Conservation (phyloP, 2,888 invertebrate species). For the Scaptomyza cyrtandrae region DNA sequence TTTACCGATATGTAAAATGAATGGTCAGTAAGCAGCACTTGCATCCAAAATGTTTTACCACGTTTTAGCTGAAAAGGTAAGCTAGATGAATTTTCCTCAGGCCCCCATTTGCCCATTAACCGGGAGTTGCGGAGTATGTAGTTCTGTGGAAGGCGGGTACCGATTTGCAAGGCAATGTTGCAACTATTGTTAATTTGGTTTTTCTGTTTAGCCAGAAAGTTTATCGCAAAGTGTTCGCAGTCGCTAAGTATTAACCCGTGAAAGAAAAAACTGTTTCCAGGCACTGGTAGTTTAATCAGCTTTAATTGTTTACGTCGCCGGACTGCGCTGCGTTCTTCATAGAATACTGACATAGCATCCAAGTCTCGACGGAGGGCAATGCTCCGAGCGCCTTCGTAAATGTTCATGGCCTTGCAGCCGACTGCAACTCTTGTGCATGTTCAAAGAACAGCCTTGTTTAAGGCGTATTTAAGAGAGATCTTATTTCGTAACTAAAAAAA, state of each 20-base stretch:
- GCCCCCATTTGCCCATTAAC: slow-evolving; percentile 88
- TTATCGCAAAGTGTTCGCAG: slow-evolving; percentile 64
- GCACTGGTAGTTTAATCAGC: slow-evolving; percentile 35
- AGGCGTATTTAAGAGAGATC: not conserved
- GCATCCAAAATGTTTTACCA: slow-evolving; percentile 84
- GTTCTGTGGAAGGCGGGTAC: slow-evolving; percentile 90
- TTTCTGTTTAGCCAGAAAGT: slow-evolving; percentile 40
- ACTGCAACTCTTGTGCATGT: slow-evolving; percentile 25
- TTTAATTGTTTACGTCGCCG: slow-evolving; percentile 32
- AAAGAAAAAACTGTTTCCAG: slow-evolving; percentile 61
- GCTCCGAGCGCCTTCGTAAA: slow-evolving; percentile 51
- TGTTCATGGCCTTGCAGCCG: slow-evolving; percentile 39
- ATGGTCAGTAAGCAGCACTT: slow-evolving; percentile 86
- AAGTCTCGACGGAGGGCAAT: slow-evolving; percentile 48
- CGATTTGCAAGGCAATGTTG: slow-evolving; percentile 91
- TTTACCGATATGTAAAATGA: slow-evolving; percentile 88
- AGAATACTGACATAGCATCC: slow-evolving; percentile 60
- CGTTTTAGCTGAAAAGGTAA: slow-evolving; percentile 81
- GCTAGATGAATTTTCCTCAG: slow-evolving; percentile 88
- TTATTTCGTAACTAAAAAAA: slow-evolving; percentile 15
- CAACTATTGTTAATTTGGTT: not conserved
- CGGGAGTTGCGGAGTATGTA: slow-evolving; percentile 91
- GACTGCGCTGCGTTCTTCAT: slow-evolving; percentile 53
- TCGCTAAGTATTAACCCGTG: slow-evolving; percentile 53
- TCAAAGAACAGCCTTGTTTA: slow-evolving; percentile 7